Evolutionary conservation across 2,888 invertebrate species (phyloP).

Genomic region (Ophion obscuratus): DNA sequence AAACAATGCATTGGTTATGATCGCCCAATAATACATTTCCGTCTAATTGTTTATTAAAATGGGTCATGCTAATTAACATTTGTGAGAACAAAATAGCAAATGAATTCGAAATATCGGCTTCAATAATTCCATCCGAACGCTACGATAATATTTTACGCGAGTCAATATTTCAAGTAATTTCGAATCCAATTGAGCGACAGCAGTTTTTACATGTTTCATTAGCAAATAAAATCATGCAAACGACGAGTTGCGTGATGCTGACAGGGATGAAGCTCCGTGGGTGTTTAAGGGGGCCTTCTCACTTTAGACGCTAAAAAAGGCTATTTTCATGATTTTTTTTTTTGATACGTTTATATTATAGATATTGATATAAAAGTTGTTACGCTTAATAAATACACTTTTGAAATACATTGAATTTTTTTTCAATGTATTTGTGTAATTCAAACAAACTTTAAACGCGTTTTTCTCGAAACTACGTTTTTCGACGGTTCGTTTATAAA

Average conservation of each 20-base stretch:
- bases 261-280: background rate
- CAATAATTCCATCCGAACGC: background rate
- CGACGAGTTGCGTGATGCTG: background rate
- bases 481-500: too few species aligned
- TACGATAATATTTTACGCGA: background rate
- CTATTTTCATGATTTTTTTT: too few species aligned
- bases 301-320: too few species aligned
- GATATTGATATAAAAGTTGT: too few species aligned
- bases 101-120: background rate
- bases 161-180: background rate
- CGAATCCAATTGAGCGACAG: background rate
- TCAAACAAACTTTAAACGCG: too few species aligned
- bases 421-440: too few species aligned
- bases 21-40: background rate
- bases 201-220: background rate
- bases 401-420: too few species aligned
- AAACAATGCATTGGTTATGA: background rate
- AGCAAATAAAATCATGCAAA: background rate
- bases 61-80: too few species aligned
- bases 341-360: too few species aligned
- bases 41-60: background rate
- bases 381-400: too few species aligned
- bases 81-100: background rate
- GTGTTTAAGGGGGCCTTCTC: background rate
- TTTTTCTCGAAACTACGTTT: too few species aligned